Base-by-base conservation (phyloP, 2,113 vertebrate genomes). In the Alces alces region DNA sequence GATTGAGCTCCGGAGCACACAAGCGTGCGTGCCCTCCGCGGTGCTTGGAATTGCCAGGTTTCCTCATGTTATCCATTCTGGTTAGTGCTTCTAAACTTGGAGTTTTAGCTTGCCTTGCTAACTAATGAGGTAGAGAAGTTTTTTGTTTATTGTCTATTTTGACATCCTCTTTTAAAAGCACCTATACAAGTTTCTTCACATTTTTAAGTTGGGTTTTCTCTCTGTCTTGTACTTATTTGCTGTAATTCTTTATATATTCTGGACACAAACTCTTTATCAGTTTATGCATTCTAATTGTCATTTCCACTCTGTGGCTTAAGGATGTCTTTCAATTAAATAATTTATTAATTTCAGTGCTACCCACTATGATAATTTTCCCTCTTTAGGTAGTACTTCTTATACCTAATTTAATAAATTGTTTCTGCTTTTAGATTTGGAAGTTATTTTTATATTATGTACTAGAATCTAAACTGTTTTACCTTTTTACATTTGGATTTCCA, bases 1-100 rank as follows among this genome's bases (percentile, higher is more conserved):
- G 1, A 5, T 0, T 6, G n/a, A 23, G 19, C n/a, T 36, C 17
- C n/a, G 0, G 2, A 6, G n/a, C 66, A 1, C n/a, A 11, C 64
- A 21, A 0, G n/a, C 19, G 0, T 4, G 1, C 9, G 2, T 5
- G 1, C 4, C 58, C 7, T 30, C 30, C 25, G 23, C 11, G 30
- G 60, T 7, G 11, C 52, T 73, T 57, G 13, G 33, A 23, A 2
- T 1, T 4, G 36, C 25, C 43, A 10, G 33, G 14, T n/a, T 54
- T 45, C 39, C 84, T 33, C 13, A 43, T 14, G 60, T 21, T 14
- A 60, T 3, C 14, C 13, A 28, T 30, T 54, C 47, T 19, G 6
- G 14, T 85, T 33, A n/a, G 45, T 28, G 52, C 23, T 91, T 86
- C 55, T 57, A 15, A 30, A 43, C 86, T 78, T 78, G 55, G 7